A percentile compares a stretch with the other conserved stretches of the same genome.
Evolutionary conservation across 1,140 invertebrate species (phyloP).

Genomic region (Bacillus rossius): DNA sequence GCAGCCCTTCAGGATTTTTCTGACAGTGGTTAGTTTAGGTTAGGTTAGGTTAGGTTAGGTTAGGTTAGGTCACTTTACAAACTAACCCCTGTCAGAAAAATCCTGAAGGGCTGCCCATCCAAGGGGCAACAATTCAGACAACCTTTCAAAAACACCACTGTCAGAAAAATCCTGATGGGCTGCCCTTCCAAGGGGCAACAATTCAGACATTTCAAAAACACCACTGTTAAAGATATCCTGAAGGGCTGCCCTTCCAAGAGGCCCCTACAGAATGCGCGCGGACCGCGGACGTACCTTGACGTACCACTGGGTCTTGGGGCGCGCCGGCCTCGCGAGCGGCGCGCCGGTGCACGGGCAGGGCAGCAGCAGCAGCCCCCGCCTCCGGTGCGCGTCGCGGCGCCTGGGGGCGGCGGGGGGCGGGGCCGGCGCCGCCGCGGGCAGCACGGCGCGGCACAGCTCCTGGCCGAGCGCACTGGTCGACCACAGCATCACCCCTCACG

Average conservation of each 20-base stretch:
- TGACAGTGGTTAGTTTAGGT: too few relatives aligned
- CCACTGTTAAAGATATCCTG: too few relatives aligned
- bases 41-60: too few relatives aligned
- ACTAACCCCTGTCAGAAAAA: too few relatives aligned
- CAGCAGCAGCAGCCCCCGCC: constrained; percentile 25
- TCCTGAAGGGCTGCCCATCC: too few relatives aligned
- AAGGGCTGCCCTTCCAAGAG: background rate
- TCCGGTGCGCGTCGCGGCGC: background rate
- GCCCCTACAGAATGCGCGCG: background rate
- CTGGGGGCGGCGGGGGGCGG: constrained; percentile 8
- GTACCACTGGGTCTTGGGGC: constrained; percentile 39
- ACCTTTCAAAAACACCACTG: too few relatives aligned
- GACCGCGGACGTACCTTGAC: constrained; percentile 38
- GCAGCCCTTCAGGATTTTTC: too few relatives aligned
- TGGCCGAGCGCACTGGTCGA: background rate
- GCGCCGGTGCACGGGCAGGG: constrained; percentile 34
- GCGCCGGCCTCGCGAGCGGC: constrained; percentile 24
- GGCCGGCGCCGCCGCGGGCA: constrained; percentile 22
- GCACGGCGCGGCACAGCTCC: background rate
- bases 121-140: too few relatives aligned
- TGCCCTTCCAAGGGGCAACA: too few relatives aligned
- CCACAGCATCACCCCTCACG: constrained; percentile 16
- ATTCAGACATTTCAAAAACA: too few relatives aligned
- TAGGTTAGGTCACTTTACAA: too few relatives aligned
- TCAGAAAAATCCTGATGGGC: too few relatives aligned